Evolutionary conservation across 30 jellyfish, hydroid and myxozoan genomes (phyloP), one percentile per base, ranked within the genome.

Genomic region (Turritopsis rubra): DNA sequence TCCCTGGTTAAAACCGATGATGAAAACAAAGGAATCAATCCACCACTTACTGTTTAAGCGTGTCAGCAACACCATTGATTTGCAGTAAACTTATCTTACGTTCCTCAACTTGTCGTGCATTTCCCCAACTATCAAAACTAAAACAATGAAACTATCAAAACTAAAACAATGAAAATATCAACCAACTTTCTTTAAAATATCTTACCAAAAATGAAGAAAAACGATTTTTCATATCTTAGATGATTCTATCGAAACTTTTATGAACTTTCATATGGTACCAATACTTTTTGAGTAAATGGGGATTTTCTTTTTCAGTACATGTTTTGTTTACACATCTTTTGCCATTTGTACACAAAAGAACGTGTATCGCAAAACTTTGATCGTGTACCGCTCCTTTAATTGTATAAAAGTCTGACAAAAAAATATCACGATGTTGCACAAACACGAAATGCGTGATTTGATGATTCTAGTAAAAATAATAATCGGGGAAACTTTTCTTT

Each of bases 101-200:
- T 1, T 78, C 52, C 31, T 75, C 65, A 0, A n/a, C 31, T 70
- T 85, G 93, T n/a, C 93, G 53, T 17, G 27, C 68, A 68, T 85
- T 85, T n/a, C 75, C 93, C 93, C 93, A 85, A 26, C 93, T 85
- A 74, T 85, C 93, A 72, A 85, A 29, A 52, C 89, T 82, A 17
- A 22, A 65, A 65, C n/a, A 25, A 41, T 85, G 60, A 8, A 21
- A 53, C 24, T n/a, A 23, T 54, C 52, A 22, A 1, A 26, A 16
- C 0, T 16, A 74, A 22, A 22, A 26, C 25, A n/a, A 16, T 18
- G 3, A 4, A 4, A 25, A n/a, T 81, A 13, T 23, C 21, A 21
- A 65, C 52, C 20, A 7, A 19, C 28, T 8, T 68, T 3, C 60
- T 5, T 41, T 13, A 41, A 13, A n/a, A n/a, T n/a, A n/a, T n/a